Conservation (phyloP, 2,797 vertebrate species). For the Propithecus deckenii region DNA sequence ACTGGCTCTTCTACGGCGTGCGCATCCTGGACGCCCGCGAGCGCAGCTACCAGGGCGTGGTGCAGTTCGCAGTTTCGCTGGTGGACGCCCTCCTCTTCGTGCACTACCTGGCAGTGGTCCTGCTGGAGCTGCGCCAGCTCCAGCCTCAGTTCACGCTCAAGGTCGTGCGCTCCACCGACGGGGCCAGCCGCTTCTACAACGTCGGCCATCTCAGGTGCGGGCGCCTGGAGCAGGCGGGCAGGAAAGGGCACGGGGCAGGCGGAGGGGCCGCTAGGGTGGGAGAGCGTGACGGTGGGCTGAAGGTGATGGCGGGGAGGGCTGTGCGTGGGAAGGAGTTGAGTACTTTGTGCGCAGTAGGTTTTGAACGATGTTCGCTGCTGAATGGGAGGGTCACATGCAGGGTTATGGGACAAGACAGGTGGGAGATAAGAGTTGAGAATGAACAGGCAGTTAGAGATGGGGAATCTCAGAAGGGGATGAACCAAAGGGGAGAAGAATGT, state of each 20-base stretch:
- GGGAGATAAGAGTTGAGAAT: neutral
- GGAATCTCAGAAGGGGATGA: neutral
- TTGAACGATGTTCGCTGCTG: neutral
- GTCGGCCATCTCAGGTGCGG: slow-evolving; percentile 93
- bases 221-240: neutral
- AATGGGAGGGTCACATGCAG: neutral
- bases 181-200: slow-evolving; percentile 94
- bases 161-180: slow-evolving; percentile 93
- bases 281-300: neutral
- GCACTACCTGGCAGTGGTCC: slow-evolving; percentile 94
- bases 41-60: slow-evolving; percentile 92
- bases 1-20: slow-evolving; percentile 97
- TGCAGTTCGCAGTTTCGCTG: slow-evolving; percentile 93
- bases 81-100: slow-evolving; percentile 95
- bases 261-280: neutral
- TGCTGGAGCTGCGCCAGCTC: slow-evolving; percentile 93
- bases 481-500: too few relatives aligned
- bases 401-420: neutral
- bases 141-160: slow-evolving; percentile 96
- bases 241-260: neutral
- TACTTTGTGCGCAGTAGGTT: neutral
- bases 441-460: neutral
- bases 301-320: neutral
- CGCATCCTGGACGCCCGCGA: slow-evolving; percentile 92
- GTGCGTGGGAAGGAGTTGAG: neutral